A percentile compares a stretch with the other conserved stretches of the same genome.
Conservation (phyloP, 2,113 vertebrate genomes). For the Muscicapa adusta region DNA sequence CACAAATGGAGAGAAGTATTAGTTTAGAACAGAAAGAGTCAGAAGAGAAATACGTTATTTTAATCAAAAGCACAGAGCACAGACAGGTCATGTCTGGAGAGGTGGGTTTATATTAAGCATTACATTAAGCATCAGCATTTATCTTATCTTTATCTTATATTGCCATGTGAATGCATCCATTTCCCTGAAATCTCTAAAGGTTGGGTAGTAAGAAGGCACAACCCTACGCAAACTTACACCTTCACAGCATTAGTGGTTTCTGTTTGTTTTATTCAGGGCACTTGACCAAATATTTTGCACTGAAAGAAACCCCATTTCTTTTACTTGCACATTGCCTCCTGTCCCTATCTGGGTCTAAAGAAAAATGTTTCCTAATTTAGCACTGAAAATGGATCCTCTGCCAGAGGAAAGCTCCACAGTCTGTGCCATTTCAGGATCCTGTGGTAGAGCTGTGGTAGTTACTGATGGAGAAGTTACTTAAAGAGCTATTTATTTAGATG, state of each 20-base stretch:
- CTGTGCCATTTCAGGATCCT: neutral
- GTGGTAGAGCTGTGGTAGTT: neutral
- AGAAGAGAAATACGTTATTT: neutral
- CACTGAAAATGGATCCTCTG: neutral
- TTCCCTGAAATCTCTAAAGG: neutral
- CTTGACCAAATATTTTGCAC: neutral
- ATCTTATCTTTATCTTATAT: neutral
- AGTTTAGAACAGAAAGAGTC: neutral
- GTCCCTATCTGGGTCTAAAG: accelerated
- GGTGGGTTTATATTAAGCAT: neutral
- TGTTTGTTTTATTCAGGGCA: neutral
- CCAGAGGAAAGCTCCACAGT: neutral
- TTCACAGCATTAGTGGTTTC: neutral
- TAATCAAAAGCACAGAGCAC: neutral
- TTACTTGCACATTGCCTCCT: neutral
- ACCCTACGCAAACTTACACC: neutral
- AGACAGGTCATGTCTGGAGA: neutral
- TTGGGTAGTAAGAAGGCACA: neutral
- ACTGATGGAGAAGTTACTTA: neutral
- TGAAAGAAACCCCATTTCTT: neutral
- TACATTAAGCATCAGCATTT: neutral
- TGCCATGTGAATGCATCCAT: neutral
- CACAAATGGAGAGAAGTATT: neutral
- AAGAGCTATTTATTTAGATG: neutral
- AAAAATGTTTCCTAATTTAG: neutral